Base-by-base conservation (phyloP, 2,888 invertebrate species). In the Morpho deidamia region DNA sequence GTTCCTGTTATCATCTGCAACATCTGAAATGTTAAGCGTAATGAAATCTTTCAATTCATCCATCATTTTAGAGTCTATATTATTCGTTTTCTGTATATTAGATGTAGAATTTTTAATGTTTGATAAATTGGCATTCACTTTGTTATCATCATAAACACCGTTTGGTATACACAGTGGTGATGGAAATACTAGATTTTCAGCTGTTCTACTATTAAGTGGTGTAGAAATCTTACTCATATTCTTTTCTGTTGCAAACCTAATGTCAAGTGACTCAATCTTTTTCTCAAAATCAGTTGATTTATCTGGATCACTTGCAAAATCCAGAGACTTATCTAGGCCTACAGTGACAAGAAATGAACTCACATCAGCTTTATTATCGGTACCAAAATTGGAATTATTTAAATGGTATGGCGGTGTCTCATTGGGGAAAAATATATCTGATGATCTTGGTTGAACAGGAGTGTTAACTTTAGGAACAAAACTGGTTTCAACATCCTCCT, bases 1-100 rank as follows among this genome's bases (percentile, higher is more conserved):
- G 62, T 85, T 84, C 51, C 81, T 74, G 55, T 82, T 88, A 53
- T 87, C 83, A 63, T 84, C 83, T 1, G 84, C 75, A 2, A 85
- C 76, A 71, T 90, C 87, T 1, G 80, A 70, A 40, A 88, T 56
- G 39, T 74, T 72, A 35, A 83, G 61, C 62, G 83, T 83, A 1
- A 90, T 73, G 54, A 83, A 87, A 56, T 90, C 84, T 67, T 89
- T 90, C 12, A 90, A 61, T 34, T 90, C 90, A 45, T 86, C 83
- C 10, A 77, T 58, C 38, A 65, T 59, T 58, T 76, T 76, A 4
- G 67, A 59, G 55, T 86, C 81, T 8, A 77, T 53, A 46, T 57
- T 67, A 0, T 58, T 68, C 63, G 10, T 33, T 39, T 62, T 8
- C 43, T 51, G 53, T 44, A 51, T 23, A 46, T 49, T 52, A 38